Percentiles rank a stretch among this genome's conserved stretches.
Conservation (phyloP, 2,888 invertebrate genomes). For the Hemaris fuciformis region DNA sequence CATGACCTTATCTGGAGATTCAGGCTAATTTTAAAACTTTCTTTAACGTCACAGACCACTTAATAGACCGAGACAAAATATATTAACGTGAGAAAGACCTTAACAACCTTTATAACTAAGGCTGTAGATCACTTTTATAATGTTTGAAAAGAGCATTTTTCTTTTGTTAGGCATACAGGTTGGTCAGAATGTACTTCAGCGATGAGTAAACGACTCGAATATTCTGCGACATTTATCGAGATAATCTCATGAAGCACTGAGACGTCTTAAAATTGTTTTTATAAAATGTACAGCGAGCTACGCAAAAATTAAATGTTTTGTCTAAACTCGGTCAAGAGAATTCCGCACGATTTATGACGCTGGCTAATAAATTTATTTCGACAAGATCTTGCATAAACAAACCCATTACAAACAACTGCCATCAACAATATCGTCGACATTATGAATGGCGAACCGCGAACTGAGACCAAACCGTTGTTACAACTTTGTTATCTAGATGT, state of each 20-base stretch:
- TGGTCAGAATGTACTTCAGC: not conserved
- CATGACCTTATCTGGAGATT: too few species aligned
- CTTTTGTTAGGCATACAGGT: too few species aligned
- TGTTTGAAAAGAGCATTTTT: too few species aligned
- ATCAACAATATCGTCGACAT: conserved; percentile 22
- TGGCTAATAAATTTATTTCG: conserved; percentile 9
- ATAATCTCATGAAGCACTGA: not conserved
- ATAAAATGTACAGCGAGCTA: not conserved
- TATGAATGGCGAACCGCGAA: conserved; percentile 6
- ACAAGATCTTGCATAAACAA: conserved; percentile 17
- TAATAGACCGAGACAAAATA: too few species aligned
- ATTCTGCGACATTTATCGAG: not conserved
- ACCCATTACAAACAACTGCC: conserved; percentile 18
- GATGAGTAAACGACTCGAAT: not conserved
- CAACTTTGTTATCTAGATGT: conserved; percentile 25
- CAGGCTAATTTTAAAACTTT: too few species aligned
- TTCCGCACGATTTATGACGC: not conserved
- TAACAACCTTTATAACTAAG: too few species aligned
- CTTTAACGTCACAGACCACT: too few species aligned
- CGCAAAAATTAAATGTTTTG: not conserved
- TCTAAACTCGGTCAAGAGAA: not conserved
- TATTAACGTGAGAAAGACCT: too few species aligned
- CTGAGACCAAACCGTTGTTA: conserved; percentile 14
- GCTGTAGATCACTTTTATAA: too few species aligned
- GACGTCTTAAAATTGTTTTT: not conserved